Evolutionary conservation across 2,797 vertebrate genomes (phyloP).

Genomic region (Sebastiscus tertius): DNA sequence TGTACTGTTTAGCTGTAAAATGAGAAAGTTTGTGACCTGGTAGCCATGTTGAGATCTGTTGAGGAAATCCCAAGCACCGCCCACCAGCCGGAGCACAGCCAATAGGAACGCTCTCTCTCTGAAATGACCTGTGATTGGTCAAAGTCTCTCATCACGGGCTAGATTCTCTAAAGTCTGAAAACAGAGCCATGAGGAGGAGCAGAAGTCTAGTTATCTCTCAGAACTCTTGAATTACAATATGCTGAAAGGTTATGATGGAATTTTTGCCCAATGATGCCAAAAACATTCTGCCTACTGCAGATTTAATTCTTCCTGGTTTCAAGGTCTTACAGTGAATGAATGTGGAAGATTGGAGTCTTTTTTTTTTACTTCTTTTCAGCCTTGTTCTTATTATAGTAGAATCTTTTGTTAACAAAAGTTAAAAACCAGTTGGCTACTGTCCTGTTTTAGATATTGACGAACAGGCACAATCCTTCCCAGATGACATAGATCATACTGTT

Average conservation of each 20-base stretch:
- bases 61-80: no score
- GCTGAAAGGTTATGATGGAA: no score
- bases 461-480: not conserved
- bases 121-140: not conserved
- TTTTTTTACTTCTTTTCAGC: not conserved
- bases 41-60: no score
- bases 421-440: not conserved
- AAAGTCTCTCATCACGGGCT: not conserved
- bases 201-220: no score
- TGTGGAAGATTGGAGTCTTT: not conserved
- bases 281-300: no score
- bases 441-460: not conserved
- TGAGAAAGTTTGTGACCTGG: no score
- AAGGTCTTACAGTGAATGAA: not conserved
- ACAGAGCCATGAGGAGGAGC: no score
- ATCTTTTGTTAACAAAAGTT: not conserved
- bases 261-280: no score
- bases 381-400: not conserved
- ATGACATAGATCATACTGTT: not conserved
- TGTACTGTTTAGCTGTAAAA: no score
- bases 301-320: not conserved
- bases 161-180: no score
- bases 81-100: no score
- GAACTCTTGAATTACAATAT: no score
- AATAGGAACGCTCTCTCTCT: not conserved